phyloP scores from a whole-genome alignment of 2,113 vertebrate genomes.

The Chauna torquata region DNA sequence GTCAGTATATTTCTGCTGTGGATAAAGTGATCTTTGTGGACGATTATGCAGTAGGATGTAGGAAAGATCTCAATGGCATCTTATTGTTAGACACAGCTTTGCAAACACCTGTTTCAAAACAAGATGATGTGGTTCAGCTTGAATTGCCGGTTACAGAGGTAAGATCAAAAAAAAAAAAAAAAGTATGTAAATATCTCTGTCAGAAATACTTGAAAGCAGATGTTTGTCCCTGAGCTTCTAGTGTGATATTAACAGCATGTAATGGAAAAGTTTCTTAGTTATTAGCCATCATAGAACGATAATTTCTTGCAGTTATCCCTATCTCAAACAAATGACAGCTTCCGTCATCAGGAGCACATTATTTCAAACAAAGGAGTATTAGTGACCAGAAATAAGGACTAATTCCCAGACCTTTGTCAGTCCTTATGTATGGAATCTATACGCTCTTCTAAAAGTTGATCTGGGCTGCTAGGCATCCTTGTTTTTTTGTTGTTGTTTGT shows the following conservation, averaged over 20 bases:
- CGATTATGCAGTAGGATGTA: constrained; percentile 97
- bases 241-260: background rate
- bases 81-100: constrained; percentile 96
- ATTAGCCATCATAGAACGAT: background rate
- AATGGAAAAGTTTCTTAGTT: background rate
- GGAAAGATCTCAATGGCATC: constrained; percentile 98
- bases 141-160: constrained; percentile 98
- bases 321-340: background rate
- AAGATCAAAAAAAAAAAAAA: constrained; percentile 5
- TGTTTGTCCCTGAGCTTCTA: background rate
- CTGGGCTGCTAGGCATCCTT: background rate
- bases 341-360: background rate
- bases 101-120: constrained; percentile 94
- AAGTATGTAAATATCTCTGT: background rate
- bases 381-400: background rate
- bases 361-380: background rate
- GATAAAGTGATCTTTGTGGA: constrained; percentile 99
- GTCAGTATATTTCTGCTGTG: constrained; percentile 97
- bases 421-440: background rate
- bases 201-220: background rate
- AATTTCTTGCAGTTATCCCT: background rate
- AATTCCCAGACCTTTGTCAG: background rate
- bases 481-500: background rate
- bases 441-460: background rate
- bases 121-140: constrained; percentile 97